Evolutionary conservation across 2,888 invertebrate species (phyloP).

Genomic region (Troides helena): DNA sequence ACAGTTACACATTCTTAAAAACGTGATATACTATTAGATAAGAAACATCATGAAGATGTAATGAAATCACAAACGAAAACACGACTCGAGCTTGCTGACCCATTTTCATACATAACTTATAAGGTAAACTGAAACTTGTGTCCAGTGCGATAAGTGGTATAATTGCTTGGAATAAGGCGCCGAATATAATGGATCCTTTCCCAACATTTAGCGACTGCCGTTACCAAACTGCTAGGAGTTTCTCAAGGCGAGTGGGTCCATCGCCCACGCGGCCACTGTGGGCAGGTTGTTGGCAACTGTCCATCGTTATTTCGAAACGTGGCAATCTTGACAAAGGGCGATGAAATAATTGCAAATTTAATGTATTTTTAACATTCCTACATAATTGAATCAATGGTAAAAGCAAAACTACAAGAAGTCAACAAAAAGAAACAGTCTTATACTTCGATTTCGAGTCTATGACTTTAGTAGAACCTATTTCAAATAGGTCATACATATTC

Average conservation of each 20-base stretch:
- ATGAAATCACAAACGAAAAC: not conserved
- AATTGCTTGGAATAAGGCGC: not conserved
- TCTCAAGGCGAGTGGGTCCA: conserved; percentile 45
- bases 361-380: too few relatives aligned
- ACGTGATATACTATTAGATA: not conserved
- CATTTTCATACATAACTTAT: not conserved
- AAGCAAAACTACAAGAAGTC: too few relatives aligned
- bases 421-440: too few relatives aligned
- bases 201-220: conserved; percentile 3
- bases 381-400: too few relatives aligned
- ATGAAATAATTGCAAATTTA: not conserved
- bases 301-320: conserved; percentile 5
- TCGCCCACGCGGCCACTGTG: conserved; percentile 43
- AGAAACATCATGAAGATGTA: not conserved
- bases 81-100: not conserved
- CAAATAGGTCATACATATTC: too few relatives aligned
- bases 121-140: conserved; percentile 6
- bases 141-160: not conserved
- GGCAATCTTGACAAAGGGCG: not conserved
- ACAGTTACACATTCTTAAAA: not conserved
- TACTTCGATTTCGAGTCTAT: too few relatives aligned
- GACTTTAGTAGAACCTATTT: too few relatives aligned
- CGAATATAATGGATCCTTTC: conserved; percentile 17
- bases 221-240: conserved; percentile 19
- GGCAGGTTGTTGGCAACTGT: conserved; percentile 31